Evolutionary conservation across 2,113 vertebrate genomes (phyloP).

Genomic region (Hippocampus barbouri): DNA sequence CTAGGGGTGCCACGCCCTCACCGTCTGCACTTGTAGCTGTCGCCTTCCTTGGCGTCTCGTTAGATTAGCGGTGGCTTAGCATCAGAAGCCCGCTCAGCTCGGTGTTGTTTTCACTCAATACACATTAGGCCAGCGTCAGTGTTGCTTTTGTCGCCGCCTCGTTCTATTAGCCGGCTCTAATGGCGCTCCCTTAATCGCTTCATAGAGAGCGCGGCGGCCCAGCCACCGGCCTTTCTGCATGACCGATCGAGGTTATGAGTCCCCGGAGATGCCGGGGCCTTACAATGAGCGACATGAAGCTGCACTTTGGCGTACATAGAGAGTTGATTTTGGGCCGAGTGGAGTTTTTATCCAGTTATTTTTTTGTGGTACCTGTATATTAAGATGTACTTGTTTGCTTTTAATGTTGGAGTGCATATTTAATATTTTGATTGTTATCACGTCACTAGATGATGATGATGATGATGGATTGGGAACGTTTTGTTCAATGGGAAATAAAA

Average conservation of each 20-base stretch:
- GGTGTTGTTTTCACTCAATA: constrained; percentile 61
- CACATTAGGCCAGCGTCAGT: constrained; percentile 54
- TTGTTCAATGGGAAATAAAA: no score
- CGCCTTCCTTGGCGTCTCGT: constrained; percentile 39
- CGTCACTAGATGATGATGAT: no score
- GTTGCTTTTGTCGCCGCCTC: constrained; percentile 56
- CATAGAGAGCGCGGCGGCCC: constrained; percentile 37
- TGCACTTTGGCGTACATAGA: neutral
- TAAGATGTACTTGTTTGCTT: neutral
- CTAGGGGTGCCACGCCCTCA: constrained; percentile 30
- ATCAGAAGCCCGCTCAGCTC: constrained; percentile 26
- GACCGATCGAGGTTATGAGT: constrained; percentile 48
- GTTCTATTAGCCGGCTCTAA: constrained; percentile 63
- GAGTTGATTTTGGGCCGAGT: neutral
- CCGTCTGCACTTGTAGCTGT: constrained; percentile 14
- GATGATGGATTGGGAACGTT: no score
- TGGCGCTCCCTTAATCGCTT: constrained; percentile 57
- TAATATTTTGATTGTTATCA: neutral
- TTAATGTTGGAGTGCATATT: neutral
- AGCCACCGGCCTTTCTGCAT: constrained; percentile 43
- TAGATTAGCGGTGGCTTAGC: constrained; percentile 47
- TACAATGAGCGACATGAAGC: constrained; percentile 34
- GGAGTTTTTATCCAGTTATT: neutral
- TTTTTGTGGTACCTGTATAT: neutral
- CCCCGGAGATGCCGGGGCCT: constrained; percentile 24